phyloP scores from a whole-genome alignment of 2,113 vertebrate species.

The Rhabdomys dilectus region DNA sequence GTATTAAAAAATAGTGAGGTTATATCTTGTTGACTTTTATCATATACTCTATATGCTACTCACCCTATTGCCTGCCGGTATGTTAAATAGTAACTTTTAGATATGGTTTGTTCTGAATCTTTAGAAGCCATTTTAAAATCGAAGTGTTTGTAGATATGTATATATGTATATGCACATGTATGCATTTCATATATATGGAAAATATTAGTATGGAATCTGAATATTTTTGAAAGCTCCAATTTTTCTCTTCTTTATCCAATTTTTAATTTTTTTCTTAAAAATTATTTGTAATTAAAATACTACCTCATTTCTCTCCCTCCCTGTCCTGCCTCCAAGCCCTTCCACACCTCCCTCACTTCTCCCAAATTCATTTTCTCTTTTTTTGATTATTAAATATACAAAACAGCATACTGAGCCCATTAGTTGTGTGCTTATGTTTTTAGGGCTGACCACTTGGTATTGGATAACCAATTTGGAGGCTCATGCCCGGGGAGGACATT shows the following conservation, averaged over 20 bases:
- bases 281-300: background rate
- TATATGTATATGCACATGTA: fast-evolving
- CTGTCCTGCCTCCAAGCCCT: background rate
- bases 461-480: background rate
- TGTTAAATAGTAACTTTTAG: background rate
- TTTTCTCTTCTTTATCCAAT: constrained; percentile 16
- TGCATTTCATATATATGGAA: background rate
- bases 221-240: background rate
- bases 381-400: background rate
- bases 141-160: background rate
- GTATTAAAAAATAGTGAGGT: background rate
- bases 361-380: background rate
- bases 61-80: background rate
- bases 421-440: too few species aligned
- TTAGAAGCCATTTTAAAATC: background rate
- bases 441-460: background rate
- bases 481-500: background rate
- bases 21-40: background rate
- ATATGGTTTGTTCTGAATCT: background rate
- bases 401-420: background rate
- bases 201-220: background rate
- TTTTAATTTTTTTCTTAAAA: background rate
- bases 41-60: background rate
- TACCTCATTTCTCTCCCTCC: background rate
- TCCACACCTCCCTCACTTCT: background rate